phyloP scores from a whole-genome alignment of 2,888 invertebrate species.

The Corythucha ciliata region DNA sequence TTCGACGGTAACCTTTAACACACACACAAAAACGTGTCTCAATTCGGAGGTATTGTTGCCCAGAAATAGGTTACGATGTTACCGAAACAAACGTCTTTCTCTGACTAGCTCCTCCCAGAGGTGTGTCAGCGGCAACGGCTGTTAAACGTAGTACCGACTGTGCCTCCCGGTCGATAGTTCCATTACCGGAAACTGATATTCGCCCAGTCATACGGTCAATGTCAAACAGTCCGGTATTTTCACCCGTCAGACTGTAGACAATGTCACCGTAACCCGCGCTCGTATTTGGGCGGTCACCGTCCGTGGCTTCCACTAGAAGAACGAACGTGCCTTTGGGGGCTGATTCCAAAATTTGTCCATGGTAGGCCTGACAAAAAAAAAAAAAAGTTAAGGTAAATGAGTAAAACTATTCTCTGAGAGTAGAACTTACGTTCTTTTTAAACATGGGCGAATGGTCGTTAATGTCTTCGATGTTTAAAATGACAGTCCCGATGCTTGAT shows the following conservation, averaged over 20 bases:
- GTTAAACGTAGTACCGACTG: constrained; percentile 57
- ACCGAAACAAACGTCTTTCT: constrained; percentile 52
- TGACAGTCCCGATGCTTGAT: constrained; percentile 36
- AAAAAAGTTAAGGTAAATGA: neutral
- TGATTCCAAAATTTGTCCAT: constrained; percentile 61
- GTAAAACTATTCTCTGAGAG: neutral
- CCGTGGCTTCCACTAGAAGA: constrained; percentile 58
- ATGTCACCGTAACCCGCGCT: constrained; percentile 59
- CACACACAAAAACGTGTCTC: neutral
- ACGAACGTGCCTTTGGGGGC: constrained; percentile 57
- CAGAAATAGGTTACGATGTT: no score
- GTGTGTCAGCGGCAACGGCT: constrained; percentile 66
- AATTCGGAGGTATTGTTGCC: neutral
- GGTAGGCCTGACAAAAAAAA: constrained; percentile 48
- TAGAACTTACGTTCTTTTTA: constrained; percentile 47
- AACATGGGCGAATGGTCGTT: constrained; percentile 64
- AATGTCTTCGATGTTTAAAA: constrained; percentile 52
- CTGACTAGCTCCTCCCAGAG: constrained; percentile 57
- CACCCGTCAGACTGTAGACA: constrained; percentile 60
- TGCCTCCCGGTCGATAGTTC: constrained; percentile 35
- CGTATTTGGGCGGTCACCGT: constrained; percentile 55
- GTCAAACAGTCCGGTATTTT: constrained; percentile 61
- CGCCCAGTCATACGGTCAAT: constrained; percentile 61
- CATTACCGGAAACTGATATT: constrained; percentile 42
- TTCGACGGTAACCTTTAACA: constrained; percentile 49